Conservation (phyloP, 30 jellyfish, hydroid and myxozoan genomes). For the Aurelia sp. region DNA sequence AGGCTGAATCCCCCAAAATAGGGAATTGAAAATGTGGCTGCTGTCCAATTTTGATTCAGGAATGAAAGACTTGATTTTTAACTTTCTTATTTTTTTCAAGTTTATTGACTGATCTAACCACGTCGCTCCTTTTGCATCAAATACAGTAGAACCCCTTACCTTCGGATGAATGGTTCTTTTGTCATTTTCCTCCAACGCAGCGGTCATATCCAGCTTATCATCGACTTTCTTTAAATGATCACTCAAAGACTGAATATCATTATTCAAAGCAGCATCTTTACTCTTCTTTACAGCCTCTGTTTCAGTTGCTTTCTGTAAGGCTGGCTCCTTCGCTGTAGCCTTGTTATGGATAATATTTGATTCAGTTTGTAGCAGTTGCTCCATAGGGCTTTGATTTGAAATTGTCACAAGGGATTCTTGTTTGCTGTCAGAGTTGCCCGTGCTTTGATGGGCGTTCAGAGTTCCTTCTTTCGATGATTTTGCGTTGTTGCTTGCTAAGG, state of each 20-base stretch:
- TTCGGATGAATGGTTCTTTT: conserved; percentile 74
- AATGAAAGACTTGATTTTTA: no score
- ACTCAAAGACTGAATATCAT: conserved; percentile 72
- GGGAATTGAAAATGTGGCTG: no score
- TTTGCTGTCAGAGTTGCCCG: conserved; percentile 5
- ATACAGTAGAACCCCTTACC: conserved; percentile 14
- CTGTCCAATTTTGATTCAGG: no score
- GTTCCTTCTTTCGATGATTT: conserved; percentile 50
- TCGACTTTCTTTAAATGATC: conserved; percentile 90
- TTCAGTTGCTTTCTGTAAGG: conserved; percentile 44
- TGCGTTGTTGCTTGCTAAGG: conserved; percentile 64
- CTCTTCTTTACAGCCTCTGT: conserved; percentile 57
- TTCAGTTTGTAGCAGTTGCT: conserved; percentile 74
- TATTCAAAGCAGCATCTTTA: conserved; percentile 58
- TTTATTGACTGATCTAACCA: no score
- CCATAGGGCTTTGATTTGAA: conserved; percentile 91
- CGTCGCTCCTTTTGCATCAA: no score
- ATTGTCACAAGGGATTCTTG: conserved; percentile 84
- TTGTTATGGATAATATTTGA: conserved; percentile 65
- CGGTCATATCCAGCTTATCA: conserved; percentile 83
- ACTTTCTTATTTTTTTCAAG: no score
- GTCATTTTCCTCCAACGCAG: conserved; percentile 86
- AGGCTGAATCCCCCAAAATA: no score
- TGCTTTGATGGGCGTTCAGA: conserved; percentile 26
- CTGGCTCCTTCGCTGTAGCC: conserved; percentile 60